These are phyloP conservation scores for Orthonevra nobilis DNA, from an alignment of 2,888 invertebrate genomes.

Conservation along the genomic window DNA sequence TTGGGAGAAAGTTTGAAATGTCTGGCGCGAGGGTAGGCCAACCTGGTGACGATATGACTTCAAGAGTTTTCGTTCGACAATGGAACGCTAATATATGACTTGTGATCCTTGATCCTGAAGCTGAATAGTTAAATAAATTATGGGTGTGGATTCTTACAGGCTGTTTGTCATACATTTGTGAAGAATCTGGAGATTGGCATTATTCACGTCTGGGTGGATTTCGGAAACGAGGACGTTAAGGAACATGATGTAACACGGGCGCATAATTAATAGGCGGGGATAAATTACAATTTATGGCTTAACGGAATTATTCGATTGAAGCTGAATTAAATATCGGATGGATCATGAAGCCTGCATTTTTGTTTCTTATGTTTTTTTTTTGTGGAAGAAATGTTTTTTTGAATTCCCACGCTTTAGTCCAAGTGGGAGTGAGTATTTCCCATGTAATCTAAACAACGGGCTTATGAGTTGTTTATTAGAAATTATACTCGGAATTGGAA, in stretches of 20 bases:
- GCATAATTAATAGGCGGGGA: slow-evolving; percentile 62
- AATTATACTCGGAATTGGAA: too few species aligned
- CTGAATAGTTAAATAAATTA: slow-evolving; percentile 47
- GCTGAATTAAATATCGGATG: too few species aligned
- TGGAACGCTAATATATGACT: slow-evolving; percentile 49
- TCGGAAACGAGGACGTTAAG: background rate
- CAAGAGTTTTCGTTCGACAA: slow-evolving; percentile 23
- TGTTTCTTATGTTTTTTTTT: too few species aligned
- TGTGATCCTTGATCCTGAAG: slow-evolving; percentile 25
- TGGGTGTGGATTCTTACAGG: slow-evolving; percentile 47
- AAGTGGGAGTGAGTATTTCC: too few species aligned
- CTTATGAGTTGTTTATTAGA: too few species aligned
- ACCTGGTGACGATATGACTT: background rate
- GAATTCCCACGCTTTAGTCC: too few species aligned
- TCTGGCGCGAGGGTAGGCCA: slow-evolving; percentile 34
- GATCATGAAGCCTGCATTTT: too few species aligned
- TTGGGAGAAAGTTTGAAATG: slow-evolving; percentile 32
- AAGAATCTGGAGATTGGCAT: slow-evolving; percentile 13
- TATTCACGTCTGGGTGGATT: slow-evolving; percentile 42
- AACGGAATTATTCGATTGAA: too few species aligned
- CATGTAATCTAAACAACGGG: too few species aligned
- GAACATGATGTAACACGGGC: slow-evolving; percentile 30
- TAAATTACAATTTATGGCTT: slow-evolving; percentile 55
- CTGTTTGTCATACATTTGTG: slow-evolving; percentile 30
- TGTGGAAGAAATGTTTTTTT: too few species aligned